Evolutionary conservation across 2,888 invertebrate species (phyloP).

Genomic region (Tuta absoluta): DNA sequence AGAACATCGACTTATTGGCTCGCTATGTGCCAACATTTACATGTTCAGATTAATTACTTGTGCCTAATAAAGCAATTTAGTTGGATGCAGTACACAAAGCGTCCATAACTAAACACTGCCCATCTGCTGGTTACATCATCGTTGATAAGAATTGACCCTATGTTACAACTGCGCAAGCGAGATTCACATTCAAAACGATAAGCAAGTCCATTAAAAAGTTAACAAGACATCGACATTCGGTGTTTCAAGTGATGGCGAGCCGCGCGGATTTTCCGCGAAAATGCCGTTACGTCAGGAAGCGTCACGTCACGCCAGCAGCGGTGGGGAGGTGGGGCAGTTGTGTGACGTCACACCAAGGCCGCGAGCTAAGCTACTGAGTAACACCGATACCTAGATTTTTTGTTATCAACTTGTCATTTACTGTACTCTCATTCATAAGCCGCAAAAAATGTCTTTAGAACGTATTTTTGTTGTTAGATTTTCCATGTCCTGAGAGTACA

Average conservation of each 20-base stretch:
- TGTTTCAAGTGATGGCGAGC: constrained; percentile 43
- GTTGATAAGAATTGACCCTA: constrained; percentile 13
- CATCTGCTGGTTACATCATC: constrained; percentile 26
- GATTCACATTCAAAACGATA: neutral
- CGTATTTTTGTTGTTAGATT: too few species aligned
- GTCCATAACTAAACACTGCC: constrained; percentile 5
- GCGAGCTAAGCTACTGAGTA: constrained; percentile 38
- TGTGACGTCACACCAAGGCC: constrained; percentile 71
- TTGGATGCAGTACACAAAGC: neutral
- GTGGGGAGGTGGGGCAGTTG: constrained; percentile 46
- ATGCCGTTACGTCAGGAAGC: constrained; percentile 67
- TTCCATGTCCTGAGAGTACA: too few species aligned
- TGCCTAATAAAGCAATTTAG: neutral
- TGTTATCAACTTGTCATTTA: constrained; percentile 11
- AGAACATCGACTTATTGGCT: neutral
- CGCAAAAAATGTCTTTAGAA: neutral
- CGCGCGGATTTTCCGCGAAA: constrained; percentile 79
- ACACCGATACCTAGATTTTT: constrained; percentile 41
- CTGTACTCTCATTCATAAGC: neutral
- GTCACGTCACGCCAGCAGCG: constrained; percentile 49
- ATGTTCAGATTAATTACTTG: constrained; percentile 6
- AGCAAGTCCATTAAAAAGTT: constrained; percentile 2
- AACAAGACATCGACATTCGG: neutral
- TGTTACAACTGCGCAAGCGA: neutral
- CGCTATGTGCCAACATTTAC: constrained; percentile 1